Evolutionary conservation across 2,113 vertebrate species (phyloP).

Genomic region (Potamarius usumacintae): DNA sequence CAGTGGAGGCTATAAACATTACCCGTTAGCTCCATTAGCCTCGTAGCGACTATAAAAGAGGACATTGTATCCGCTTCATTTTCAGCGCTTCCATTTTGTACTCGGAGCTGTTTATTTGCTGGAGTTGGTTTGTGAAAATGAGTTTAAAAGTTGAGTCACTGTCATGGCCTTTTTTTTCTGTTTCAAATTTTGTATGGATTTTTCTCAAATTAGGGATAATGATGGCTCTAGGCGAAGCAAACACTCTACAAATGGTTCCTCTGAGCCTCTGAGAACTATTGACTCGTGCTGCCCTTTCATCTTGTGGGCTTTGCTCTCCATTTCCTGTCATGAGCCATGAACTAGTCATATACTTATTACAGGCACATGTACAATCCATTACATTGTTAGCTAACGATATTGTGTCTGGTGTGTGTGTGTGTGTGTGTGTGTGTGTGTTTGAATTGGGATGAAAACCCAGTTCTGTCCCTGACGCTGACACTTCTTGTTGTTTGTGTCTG

Average conservation of each 20-base stretch:
- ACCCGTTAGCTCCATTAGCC: neutral
- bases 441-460: neutral
- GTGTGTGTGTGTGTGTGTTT: neutral
- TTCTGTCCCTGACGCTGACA: neutral
- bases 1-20: neutral
- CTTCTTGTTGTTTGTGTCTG: neutral
- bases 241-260: constrained; percentile 42
- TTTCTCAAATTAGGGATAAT: constrained; percentile 45
- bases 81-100: neutral
- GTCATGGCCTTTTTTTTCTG: constrained; percentile 1
- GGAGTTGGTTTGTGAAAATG: neutral
- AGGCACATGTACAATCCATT: neutral
- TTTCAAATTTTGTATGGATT: constrained; percentile 33
- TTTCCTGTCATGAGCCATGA: neutral
- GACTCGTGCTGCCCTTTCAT: constrained; percentile 21
- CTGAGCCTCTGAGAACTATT: constrained; percentile 34
- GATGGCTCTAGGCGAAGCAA: constrained; percentile 30
- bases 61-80: neutral
- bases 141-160: neutral
- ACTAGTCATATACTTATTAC: neutral
- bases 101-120: neutral
- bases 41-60: too few species aligned
- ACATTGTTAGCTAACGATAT: neutral
- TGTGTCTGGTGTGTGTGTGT: neutral
- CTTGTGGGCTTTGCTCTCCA: constrained; percentile 23